A percentile compares a stretch with the other conserved stretches of the same genome.
These are phyloP conservation scores for Eledona agricola DNA, from an alignment of 2,888 invertebrate species.

Conservation along the genomic window DNA sequence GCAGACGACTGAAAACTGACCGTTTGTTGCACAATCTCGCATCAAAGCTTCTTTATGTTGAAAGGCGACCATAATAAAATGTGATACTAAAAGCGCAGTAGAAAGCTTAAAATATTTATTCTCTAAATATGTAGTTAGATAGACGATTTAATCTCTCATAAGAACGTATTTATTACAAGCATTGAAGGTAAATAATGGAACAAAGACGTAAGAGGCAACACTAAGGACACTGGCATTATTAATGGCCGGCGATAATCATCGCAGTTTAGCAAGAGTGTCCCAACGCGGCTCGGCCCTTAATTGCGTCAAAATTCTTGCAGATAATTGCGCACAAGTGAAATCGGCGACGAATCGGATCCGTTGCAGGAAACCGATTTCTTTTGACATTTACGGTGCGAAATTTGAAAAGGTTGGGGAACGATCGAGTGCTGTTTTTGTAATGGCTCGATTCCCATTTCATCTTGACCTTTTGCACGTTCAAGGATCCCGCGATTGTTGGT, in stretches of 20 bases:
- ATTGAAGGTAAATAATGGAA: conserved; percentile 15
- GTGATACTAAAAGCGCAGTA: conserved; percentile 6
- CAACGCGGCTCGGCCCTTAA: conserved; percentile 1
- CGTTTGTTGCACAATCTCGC: too few species aligned
- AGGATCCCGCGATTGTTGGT: conserved; percentile 13
- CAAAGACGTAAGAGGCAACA: conserved; percentile 13
- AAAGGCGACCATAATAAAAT: conserved; percentile 9
- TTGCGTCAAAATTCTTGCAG: conserved; percentile 14
- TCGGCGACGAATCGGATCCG: conserved; percentile 13
- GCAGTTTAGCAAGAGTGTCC: too few species aligned
- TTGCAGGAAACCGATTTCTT: conserved; percentile 24
- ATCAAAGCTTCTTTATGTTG: conserved; percentile 1
- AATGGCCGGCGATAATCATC: conserved; percentile 5
- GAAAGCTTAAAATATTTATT: conserved; percentile 28
- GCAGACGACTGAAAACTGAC: too few species aligned
- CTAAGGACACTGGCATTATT: conserved; percentile 16
- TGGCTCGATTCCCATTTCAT: conserved; percentile 10
- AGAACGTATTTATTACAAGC: conserved; percentile 19
- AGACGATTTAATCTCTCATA: conserved; percentile 27
- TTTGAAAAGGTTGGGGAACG: conserved; percentile 15
- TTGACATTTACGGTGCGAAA: conserved; percentile 22
- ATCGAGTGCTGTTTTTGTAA: conserved; percentile 9
- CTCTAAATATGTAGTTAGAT: conserved; percentile 20
- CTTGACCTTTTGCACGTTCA: conserved; percentile 32
- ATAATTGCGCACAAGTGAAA: conserved; percentile 3